A percentile compares a stretch with the other conserved stretches of the same genome.
These are phyloP conservation scores for Champsocephalus gunnari DNA, from an alignment of 2,797 vertebrate species.

Conservation along the genomic window DNA sequence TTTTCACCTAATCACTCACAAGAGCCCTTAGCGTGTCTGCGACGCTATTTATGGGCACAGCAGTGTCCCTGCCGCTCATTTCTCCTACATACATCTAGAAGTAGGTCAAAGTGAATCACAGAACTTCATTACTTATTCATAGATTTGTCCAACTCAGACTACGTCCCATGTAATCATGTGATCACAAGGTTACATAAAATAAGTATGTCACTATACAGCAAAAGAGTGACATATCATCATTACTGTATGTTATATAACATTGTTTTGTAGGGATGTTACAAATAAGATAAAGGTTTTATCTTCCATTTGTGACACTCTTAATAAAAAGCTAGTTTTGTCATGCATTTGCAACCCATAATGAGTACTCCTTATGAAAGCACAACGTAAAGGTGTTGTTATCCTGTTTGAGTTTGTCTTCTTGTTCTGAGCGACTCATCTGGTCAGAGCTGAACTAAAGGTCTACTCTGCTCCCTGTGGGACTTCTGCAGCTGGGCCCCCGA, in stretches of 20 bases:
- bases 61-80: constrained; percentile 38
- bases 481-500: constrained; percentile 72
- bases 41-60: constrained; percentile 46
- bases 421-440: constrained; percentile 75
- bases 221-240: neutral
- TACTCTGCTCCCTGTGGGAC: constrained; percentile 63
- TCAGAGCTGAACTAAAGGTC: constrained; percentile 66
- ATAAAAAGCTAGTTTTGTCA: constrained; percentile 7
- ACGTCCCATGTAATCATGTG: constrained; percentile 46
- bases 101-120: constrained; percentile 64
- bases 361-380: constrained; percentile 17
- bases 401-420: constrained; percentile 54
- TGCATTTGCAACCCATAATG: constrained; percentile 2
- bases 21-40: constrained; percentile 64
- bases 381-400: constrained; percentile 37
- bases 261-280: neutral
- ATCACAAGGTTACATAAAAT: constrained; percentile 40
- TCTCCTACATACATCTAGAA: constrained; percentile 51
- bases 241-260: neutral
- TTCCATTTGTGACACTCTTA: neutral
- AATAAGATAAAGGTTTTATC: neutral
- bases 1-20: constrained; percentile 69
- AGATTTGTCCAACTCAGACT: constrained; percentile 52
- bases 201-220: neutral
- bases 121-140: constrained; percentile 73